These are phyloP conservation scores for Lagopus leucura DNA, from an alignment of 2,113 vertebrate genomes.

Conservation along the genomic window DNA sequence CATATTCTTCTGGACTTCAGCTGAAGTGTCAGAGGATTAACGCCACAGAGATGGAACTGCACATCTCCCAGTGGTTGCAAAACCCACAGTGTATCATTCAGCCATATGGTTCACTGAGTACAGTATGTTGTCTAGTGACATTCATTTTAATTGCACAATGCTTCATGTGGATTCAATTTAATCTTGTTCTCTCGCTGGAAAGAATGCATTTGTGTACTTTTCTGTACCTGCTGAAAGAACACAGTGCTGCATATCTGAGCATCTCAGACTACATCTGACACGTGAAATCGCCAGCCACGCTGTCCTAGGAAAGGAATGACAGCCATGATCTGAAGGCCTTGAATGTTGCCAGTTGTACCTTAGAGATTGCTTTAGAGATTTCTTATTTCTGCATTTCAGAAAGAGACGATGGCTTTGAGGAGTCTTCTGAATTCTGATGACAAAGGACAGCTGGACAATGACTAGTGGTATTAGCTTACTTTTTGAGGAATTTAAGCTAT, in stretches of 20 bases:
- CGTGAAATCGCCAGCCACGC: neutral
- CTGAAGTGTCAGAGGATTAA: neutral
- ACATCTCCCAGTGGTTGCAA: neutral
- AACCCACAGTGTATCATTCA: neutral
- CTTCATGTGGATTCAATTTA: neutral
- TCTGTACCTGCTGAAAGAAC: neutral
- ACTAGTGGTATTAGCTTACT: neutral
- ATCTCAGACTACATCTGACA: neutral
- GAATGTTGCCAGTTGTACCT: neutral
- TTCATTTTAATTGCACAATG: slow-evolving; percentile 16
- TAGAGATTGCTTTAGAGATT: neutral
- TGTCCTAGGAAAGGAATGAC: neutral
- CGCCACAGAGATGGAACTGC: neutral
- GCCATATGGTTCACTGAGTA: neutral
- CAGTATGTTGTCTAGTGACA: neutral
- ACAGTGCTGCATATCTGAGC: neutral
- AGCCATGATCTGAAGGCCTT: neutral
- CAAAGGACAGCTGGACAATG: neutral
- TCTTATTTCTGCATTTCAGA: neutral
- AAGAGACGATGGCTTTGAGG: neutral
- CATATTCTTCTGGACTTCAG: neutral
- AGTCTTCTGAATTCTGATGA: neutral
- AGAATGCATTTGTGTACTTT: neutral
- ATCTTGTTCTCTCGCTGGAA: slow-evolving; percentile 20
- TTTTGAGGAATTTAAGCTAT: slow-evolving; percentile 39